Base-by-base conservation (phyloP, 2,888 invertebrate species). In the Ditylenchus weischeri region DNA sequence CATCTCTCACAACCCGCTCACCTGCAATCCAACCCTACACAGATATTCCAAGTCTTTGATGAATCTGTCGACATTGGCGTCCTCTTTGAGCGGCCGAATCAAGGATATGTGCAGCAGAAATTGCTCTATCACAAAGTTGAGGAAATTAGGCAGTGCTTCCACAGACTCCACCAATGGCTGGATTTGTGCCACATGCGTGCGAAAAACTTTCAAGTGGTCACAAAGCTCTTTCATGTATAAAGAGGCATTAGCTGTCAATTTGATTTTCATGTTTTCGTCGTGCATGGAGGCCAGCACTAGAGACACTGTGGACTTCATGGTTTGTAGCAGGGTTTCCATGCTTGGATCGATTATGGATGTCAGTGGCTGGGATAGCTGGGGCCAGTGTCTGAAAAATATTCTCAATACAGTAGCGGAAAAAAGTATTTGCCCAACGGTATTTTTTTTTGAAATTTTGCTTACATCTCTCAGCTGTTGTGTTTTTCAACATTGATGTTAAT, bases 61-160 rank as follows among this genome's bases (percentile, higher is more conserved):
- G 61, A 74, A 72, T 19, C 76, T 64, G 13, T 65, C 61, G 29
- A 59, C 19, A n/a, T n/a, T 63, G 11, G 51, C 36, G 35, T 62
- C 59, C 36, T 62, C 48, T 15, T 43, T 49, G 15, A 74, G 29
- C 29, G 92, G 92, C 15, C 93, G 87, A 29, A 86, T 86, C 64
- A 94, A 88, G 73, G 91, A 90, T 2, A 91, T 88, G 84, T 94
- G 92, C 48, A 91, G 88, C 2, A 93, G 88, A 79, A 95, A 92
- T 68, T 92, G 86, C 72, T 92, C 87, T 43, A 95, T 87, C 76
- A 96, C 94, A 51, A 92, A 91, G 83, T 90, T 91, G 43, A 94
- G 87, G 0, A 93, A 90, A 75, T 90, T 70, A 15, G 77, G 74
- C 36, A 80, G 62, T 64, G 67, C 90, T 70, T 89, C 89, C 71